Conservation (phyloP, 2,888 invertebrate species). For the Megamerina dolium region DNA sequence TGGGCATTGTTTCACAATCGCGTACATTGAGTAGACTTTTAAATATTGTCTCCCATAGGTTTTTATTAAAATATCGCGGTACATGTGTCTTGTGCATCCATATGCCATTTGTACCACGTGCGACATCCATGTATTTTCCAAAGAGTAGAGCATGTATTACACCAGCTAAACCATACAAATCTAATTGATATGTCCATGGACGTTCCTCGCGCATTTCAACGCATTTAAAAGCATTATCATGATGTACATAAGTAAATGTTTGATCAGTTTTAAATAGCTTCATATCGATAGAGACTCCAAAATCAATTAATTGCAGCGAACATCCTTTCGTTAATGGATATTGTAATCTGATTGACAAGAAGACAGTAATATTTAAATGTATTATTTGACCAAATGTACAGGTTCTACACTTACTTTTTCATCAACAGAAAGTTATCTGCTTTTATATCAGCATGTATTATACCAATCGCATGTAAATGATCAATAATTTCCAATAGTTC, state of each 20-base stretch:
- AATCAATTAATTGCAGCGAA: constrained; percentile 82
- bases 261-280: constrained; percentile 70
- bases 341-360: constrained; percentile 52
- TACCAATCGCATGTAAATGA: constrained; percentile 75
- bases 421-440: constrained; percentile 88
- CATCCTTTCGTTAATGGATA: constrained; percentile 49
- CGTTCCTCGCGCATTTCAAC: constrained; percentile 86
- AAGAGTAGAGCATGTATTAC: constrained; percentile 82
- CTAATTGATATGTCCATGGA: constrained; percentile 93
- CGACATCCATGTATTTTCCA: constrained; percentile 82
- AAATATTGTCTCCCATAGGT: constrained; percentile 76
- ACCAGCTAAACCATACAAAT: constrained; percentile 82
- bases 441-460: constrained; percentile 93
- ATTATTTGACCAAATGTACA: constrained; percentile 1
- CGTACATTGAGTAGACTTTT: constrained; percentile 74
- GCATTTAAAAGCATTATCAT: constrained; percentile 71
- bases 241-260: constrained; percentile 60
- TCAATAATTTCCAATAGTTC: constrained; percentile 81
- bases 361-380: neutral
- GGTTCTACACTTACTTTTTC: constrained; percentile 56
- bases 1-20: constrained; percentile 69
- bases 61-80: constrained; percentile 59
- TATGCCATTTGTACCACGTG: constrained; percentile 48
- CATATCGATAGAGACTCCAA: constrained; percentile 93
- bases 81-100: constrained; percentile 42